These are phyloP conservation scores for Peromyscus polionotus DNA, from an alignment of 2,113 vertebrate species.

Conservation along the genomic window DNA sequence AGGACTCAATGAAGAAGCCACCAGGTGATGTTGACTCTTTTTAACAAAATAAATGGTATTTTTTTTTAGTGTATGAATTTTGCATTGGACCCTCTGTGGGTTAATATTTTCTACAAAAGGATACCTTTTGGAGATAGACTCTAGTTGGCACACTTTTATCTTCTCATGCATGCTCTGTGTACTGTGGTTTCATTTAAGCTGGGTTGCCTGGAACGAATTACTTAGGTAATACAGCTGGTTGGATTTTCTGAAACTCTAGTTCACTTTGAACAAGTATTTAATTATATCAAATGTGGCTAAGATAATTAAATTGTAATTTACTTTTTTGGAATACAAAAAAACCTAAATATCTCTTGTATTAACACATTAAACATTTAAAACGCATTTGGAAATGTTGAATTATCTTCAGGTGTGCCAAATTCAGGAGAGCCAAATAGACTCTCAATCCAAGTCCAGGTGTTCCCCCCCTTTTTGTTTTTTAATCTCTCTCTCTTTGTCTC, in stretches of 20 bases:
- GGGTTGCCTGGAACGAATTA: not conserved
- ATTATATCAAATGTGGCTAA: not conserved
- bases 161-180: not conserved
- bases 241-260: conserved; percentile 1
- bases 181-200: not conserved
- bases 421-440: not conserved
- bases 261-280: conserved; percentile 2
- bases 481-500: not conserved
- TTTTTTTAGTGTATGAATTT: not conserved
- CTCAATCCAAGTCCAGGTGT: not conserved
- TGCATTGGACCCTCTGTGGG: not conserved
- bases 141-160: not conserved
- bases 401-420: conserved; percentile 4
- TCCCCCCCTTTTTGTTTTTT: not conserved
- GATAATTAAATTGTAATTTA: conserved; percentile 27
- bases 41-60: not conserved
- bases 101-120: not conserved
- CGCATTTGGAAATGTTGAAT: conserved; percentile 20
- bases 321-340: not conserved
- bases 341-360: not conserved
- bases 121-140: not conserved
- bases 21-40: not conserved
- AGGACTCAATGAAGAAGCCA: not conserved
- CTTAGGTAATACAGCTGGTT: not conserved
- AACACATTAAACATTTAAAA: not conserved